Evolutionary conservation across 2,888 invertebrate genomes (phyloP), one percentile per base, ranked within the genome.

Genomic region (Limenitis camilla): DNA sequence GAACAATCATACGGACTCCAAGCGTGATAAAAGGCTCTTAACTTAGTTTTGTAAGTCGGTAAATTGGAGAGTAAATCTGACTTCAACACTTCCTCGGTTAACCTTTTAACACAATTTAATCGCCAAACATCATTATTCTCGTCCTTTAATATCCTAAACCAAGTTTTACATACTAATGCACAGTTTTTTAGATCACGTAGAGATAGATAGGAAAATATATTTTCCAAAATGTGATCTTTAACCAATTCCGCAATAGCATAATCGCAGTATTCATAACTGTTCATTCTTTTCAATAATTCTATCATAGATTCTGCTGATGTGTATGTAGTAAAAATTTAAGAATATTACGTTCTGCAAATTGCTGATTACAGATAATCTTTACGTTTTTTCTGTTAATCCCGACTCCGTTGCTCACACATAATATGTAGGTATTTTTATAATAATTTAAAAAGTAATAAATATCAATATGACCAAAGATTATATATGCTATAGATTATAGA

Each of bases 1-100:
- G 98, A 99, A 78, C 98, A 97, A 79, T 99, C 99, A 76, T 94
- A 93, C 7, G 97, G 96, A 81, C 97, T 99, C 99, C 99, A 99
- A 0, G 98, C 95, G 82, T 97, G 96, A 74, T 93, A 93, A 81
- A 93, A 97, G 9, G 99, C 98, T 68, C 96, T 90, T 60, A 99
- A 88, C 88, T 98, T 98, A 28, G 96, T 93, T 89, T 97, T 98
- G 75, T 94, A 97, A 5, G 96, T 95, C 52, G 94, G 92, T 62
- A 96, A 92, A 61, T 95, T 94, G 41, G 94, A 92, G 49, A 99
- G 88, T 68, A 99, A 89, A 81, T 97, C 97, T 6, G 97, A 96
- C 84, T 96, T 96, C 60, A 98, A 88, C 5, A 90, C 89, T 75
- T 91, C 96, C 78, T 95, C 95, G 1, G 97, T 93, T 63, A 99